phyloP scores from a whole-genome alignment of 2,888 invertebrate genomes.

The Spilosoma lubricipeda region DNA sequence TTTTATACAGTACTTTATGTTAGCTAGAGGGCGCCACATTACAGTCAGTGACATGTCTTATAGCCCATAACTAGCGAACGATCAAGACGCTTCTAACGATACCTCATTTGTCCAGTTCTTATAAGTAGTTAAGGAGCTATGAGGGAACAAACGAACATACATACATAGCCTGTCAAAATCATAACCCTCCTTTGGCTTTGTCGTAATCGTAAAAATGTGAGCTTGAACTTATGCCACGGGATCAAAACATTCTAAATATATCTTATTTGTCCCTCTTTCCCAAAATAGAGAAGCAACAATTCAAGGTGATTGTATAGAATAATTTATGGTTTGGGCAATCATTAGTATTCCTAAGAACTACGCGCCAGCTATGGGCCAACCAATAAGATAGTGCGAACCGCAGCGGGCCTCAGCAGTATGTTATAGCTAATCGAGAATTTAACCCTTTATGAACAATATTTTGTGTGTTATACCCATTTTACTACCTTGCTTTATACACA shows the following conservation, averaged over 20 bases:
- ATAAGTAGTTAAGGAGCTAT: no score
- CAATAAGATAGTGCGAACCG: neutral
- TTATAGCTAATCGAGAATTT: neutral
- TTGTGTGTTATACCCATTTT: neutral
- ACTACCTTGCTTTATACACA: neutral
- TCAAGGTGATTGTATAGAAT: neutral
- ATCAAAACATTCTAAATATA: neutral
- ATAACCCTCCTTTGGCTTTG: no score
- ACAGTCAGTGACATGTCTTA: no score
- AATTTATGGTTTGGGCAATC: neutral
- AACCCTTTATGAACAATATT: neutral
- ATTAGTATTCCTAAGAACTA: neutral
- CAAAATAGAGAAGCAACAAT: neutral
- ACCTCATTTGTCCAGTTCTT: no score
- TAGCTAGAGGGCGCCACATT: no score
- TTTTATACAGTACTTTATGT: no score
- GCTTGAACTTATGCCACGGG: neutral
- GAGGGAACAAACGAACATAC: no score
- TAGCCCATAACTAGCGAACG: no score
- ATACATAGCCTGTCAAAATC: no score
- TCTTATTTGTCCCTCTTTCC: neutral
- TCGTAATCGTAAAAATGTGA: no score
- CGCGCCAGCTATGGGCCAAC: neutral
- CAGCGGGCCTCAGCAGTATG: neutral
- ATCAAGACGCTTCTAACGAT: no score